phyloP scores from a whole-genome alignment of 2,113 vertebrate species.

The Lethenteron reissneri region DNA sequence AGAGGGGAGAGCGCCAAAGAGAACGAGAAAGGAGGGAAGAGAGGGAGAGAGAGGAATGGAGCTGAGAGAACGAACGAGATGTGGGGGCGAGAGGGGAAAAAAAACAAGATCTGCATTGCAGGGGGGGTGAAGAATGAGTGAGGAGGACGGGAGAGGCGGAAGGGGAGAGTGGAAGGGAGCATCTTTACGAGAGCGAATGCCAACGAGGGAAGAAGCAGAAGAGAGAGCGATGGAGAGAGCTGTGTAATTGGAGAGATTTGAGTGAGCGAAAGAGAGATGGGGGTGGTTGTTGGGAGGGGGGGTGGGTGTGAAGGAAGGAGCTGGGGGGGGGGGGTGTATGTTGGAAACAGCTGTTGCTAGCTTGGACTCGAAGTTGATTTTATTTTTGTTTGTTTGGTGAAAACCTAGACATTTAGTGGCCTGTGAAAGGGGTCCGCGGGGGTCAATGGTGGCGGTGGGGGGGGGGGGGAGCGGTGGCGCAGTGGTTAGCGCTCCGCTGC shows the following conservation, averaged over 20 bases:
- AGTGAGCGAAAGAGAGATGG: background rate
- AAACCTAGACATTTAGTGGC: too few relatives aligned
- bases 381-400: too few relatives aligned
- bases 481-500: too few relatives aligned
- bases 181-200: background rate
- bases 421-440: too few relatives aligned
- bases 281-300: background rate
- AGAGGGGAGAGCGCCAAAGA: background rate
- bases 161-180: background rate
- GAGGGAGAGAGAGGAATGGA: background rate
- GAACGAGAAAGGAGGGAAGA: conserved; percentile 5
- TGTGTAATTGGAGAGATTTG: background rate
- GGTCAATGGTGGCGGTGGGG: too few relatives aligned
- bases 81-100: background rate
- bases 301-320: background rate
- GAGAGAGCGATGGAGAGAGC: background rate
- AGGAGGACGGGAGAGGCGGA: background rate
- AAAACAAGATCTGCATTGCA: background rate
- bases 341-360: too few relatives aligned
- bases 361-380: too few relatives aligned
- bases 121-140: background rate
- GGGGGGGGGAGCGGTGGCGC: too few relatives aligned
- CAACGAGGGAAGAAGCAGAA: background rate
- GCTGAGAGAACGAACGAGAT: background rate
- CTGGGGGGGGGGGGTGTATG: background rate